Evolutionary conservation across 2,888 invertebrate genomes (phyloP).

Genomic region (Cryptophagus acutangulus): DNA sequence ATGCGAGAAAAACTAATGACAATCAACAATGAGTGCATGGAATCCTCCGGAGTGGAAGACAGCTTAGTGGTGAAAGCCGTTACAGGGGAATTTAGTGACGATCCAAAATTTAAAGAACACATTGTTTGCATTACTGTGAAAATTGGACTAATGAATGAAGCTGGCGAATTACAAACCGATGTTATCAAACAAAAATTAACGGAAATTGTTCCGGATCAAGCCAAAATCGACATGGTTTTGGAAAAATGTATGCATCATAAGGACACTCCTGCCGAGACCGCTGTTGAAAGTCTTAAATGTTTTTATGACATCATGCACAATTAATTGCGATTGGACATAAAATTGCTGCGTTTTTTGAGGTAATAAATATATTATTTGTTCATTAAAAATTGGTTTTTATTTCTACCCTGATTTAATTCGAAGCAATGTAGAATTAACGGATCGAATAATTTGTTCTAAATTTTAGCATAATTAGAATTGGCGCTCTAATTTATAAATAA

Average conservation of each 20-base stretch:
- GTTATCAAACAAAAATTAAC: conserved; percentile 47
- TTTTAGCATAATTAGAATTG: too few relatives aligned
- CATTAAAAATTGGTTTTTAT: too few relatives aligned
- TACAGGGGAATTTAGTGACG: conserved; percentile 50
- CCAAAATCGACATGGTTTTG: conserved; percentile 36
- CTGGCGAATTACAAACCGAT: conserved; percentile 36
- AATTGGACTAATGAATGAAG: conserved; percentile 47
- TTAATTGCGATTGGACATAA: too few relatives aligned
- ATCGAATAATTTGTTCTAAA: too few relatives aligned
- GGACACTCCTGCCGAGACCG: conserved; percentile 42
- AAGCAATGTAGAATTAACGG: too few relatives aligned
- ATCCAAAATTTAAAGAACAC: conserved; percentile 49
- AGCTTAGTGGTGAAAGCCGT: conserved; percentile 40
- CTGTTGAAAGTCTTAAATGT: conserved; percentile 50
- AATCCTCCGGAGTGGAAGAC: conserved; percentile 40
- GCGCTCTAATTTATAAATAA: too few relatives aligned
- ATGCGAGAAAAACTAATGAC: conserved; percentile 27
- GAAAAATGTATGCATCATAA: conserved; percentile 24
- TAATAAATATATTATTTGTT: too few relatives aligned
- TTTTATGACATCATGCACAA: conserved; percentile 46
- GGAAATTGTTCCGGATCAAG: conserved; percentile 43
- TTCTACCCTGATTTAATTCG: too few relatives aligned
- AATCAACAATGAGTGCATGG: conserved; percentile 29
- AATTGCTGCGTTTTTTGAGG: too few relatives aligned
- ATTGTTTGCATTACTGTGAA: conserved; percentile 51